A percentile compares a stretch with the other conserved stretches of the same genome.
Evolutionary conservation across 2,888 invertebrate genomes (phyloP).

Genomic region (Frankliniella intonsa): DNA sequence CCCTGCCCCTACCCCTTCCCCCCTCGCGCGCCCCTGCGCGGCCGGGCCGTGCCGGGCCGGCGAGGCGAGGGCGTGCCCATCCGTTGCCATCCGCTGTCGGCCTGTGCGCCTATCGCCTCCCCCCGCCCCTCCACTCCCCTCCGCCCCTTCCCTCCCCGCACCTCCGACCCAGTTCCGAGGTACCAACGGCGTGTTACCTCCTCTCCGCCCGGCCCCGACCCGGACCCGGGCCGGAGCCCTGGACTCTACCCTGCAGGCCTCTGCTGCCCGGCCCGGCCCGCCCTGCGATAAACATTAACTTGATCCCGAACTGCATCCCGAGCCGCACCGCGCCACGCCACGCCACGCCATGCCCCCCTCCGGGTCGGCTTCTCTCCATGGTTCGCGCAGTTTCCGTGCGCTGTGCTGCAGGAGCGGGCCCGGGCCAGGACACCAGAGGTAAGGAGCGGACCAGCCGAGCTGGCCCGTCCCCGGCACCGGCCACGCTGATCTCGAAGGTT

Average conservation of each 20-base stretch:
- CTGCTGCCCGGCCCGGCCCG: neutral
- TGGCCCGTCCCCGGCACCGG: neutral
- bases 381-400: neutral
- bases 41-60: neutral
- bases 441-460: neutral
- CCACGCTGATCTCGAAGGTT: no score
- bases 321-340: no score
- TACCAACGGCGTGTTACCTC: neutral
- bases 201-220: neutral
- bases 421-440: neutral
- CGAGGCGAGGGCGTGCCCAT: conserved; percentile 19
- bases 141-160: neutral
- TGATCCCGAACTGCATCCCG: no score
- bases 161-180: conserved; percentile 13
- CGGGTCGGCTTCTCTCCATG: neutral
- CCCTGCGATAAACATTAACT: no score
- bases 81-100: conserved; percentile 24
- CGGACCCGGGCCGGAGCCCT: neutral
- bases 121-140: neutral
- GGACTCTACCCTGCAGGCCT: neutral
- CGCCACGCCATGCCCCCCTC: no score
- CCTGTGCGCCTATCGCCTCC: neutral
- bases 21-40: neutral
- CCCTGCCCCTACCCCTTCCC: neutral
- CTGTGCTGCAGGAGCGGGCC: neutral